phyloP scores from a whole-genome alignment of 2,797 vertebrate genomes.

The Mormyrops boulengeri region DNA sequence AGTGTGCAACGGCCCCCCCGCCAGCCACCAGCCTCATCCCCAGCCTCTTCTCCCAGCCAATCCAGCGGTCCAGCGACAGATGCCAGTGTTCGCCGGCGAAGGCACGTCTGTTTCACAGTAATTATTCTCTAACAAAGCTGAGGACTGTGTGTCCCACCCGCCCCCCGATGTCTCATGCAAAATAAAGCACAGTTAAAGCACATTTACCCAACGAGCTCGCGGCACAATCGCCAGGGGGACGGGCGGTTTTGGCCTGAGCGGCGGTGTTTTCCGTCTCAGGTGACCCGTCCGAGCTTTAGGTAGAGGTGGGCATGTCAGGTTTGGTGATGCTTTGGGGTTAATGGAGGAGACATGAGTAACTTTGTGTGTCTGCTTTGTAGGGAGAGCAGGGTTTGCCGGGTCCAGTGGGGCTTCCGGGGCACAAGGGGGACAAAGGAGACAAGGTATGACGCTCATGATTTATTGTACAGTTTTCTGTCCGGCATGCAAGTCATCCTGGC shows the following conservation, averaged over 20 bases:
- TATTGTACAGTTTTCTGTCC: neutral
- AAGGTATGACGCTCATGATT: conserved; percentile 57
- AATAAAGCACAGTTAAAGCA: conserved; percentile 41
- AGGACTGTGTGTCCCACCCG: conserved; percentile 34
- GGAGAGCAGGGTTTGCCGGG: conserved; percentile 71
- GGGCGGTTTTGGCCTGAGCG: conserved; percentile 25
- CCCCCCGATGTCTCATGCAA: conserved; percentile 17
- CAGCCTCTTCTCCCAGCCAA: conserved; percentile 61
- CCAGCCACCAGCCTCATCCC: conserved; percentile 55
- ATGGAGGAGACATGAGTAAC: neutral
- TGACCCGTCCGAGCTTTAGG: conserved; percentile 27
- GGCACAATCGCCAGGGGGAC: conserved; percentile 34
- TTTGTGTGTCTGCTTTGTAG: conserved; percentile 48
- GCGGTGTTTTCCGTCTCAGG: conserved; percentile 18
- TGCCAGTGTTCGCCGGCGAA: conserved; percentile 80
- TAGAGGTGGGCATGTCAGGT: conserved; percentile 9
- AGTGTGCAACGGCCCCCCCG: conserved; percentile 54
- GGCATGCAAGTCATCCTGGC: neutral
- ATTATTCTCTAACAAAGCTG: conserved; percentile 40
- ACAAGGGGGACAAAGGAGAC: conserved; percentile 71
- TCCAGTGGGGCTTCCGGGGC: conserved; percentile 61
- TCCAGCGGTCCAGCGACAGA: conserved; percentile 56
- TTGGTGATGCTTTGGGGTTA: conserved; percentile 22
- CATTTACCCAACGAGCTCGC: conserved; percentile 38
- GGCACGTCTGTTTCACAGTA: conserved; percentile 62